Base-by-base conservation (phyloP, 2,797 vertebrate species). In the Gambelia wislizenii region DNA sequence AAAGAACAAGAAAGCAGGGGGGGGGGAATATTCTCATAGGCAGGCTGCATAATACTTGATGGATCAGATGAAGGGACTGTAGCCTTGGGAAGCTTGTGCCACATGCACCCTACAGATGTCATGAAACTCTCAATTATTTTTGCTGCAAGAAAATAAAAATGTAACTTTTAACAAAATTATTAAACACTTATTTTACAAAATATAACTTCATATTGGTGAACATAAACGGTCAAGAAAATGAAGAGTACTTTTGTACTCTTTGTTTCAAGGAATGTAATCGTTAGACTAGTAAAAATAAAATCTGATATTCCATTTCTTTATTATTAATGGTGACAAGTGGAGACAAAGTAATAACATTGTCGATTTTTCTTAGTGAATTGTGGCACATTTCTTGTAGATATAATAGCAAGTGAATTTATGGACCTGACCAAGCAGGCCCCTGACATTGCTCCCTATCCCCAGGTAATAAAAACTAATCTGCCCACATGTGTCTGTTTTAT, bases 391-490 rank as follows among this genome's bases (percentile, higher is more conserved):
- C 76, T 85, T 74, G 10, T 80, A 89, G 83, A 85, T 89, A 39
- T 77, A 78, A 78, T 85, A 85, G 83, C 77, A 85, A 74, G 77
- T 85, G 83, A 85, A 22, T 89, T 89, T 89, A 85, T 6, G 72
- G 76, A 89, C 80, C 83, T 89, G 83, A 79, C 49, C 33, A 4
- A 89, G 64, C 83, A 89, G 83, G 39, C 83, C 77, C 76, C 33
- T 85, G 76, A 42, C 67, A 33, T 81, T 89, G 64, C 77, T 49
- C 42, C 42, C 76, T 27, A 74, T 80, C 22, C 88, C 56, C 67
- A 85, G 83, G 77, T 85, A 85, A 85, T 74, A 81, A 30, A 87
- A 70, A 89, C 82, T 89, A 76, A 89, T 78, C 20, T 81, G 42
- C 59, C 82, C 44, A 2, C 54, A 12, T 64, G 7, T 52, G 16